Conservation (phyloP, 2,797 vertebrate species). For the Lepidocolaptes lacrymiger region DNA sequence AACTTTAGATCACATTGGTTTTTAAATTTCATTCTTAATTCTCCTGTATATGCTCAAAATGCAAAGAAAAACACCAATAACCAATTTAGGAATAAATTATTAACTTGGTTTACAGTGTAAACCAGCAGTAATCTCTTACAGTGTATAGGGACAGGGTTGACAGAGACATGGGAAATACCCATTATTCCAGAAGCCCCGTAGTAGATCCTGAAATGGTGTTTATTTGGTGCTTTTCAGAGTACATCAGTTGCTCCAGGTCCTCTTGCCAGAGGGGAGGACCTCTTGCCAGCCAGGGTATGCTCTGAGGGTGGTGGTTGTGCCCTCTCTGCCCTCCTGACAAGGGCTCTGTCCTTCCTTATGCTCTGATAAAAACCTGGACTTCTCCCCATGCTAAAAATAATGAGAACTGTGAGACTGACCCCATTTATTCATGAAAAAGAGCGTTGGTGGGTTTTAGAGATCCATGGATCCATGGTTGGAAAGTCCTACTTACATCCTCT, state of each 20-base stretch:
- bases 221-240: neutral
- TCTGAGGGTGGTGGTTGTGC: neutral
- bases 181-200: neutral
- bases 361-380: neutral
- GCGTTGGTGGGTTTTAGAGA: neutral
- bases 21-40: neutral
- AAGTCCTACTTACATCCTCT: neutral
- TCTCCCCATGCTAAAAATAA: neutral
- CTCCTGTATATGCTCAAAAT: neutral
- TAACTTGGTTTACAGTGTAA: neutral
- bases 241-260: neutral
- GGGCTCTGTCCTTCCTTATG: neutral
- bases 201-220: neutral
- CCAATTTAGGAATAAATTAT: neutral
- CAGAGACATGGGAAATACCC: neutral
- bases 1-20: neutral
- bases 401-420: neutral
- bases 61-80: neutral
- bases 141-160: neutral
- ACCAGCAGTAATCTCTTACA: neutral
- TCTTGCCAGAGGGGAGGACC: neutral
- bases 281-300: neutral
- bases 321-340: neutral
- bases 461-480: neutral
- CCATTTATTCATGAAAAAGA: neutral